Evolutionary conservation across 2,797 vertebrate species (phyloP).

Genomic region (Menidia menidia): DNA sequence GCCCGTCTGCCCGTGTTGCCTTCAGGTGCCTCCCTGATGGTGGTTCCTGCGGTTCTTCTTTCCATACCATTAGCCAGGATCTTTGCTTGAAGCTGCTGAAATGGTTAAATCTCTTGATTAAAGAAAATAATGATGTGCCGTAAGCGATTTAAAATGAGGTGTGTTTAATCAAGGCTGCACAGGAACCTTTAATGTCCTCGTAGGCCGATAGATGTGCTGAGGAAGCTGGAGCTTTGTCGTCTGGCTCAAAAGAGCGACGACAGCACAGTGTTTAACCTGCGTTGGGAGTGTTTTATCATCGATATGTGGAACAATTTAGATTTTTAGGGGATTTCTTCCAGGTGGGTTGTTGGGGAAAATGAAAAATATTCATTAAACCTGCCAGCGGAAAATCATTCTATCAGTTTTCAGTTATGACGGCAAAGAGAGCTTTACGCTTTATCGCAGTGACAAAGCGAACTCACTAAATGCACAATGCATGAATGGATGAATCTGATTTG

Average conservation of each 20-base stretch:
- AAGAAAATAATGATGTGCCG: not conserved
- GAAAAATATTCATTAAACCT: not conserved
- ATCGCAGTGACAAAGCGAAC: not conserved
- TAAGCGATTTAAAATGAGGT: not conserved
- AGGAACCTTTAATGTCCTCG: not conserved
- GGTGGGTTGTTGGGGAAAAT: not conserved
- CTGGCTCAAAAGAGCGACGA: not conserved
- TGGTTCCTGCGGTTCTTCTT: no score
- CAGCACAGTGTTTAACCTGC: not conserved
- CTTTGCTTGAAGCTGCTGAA: no score
- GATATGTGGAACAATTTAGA: not conserved
- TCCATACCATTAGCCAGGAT: no score
- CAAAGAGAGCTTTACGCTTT: not conserved
- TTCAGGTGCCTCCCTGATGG: no score
- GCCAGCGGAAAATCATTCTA: not conserved
- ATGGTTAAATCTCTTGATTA: not conserved
- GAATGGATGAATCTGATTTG: no score
- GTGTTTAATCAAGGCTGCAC: not conserved
- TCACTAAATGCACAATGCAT: no score
- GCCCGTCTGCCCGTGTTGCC: no score
- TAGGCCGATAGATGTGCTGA: not conserved
- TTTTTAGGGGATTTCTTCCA: not conserved
- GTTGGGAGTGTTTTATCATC: constrained; percentile 4
- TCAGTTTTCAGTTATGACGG: not conserved
- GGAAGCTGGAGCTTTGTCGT: not conserved